Evolutionary conservation across 2,888 invertebrate species (phyloP).

Genomic region (Amiota minor): DNA sequence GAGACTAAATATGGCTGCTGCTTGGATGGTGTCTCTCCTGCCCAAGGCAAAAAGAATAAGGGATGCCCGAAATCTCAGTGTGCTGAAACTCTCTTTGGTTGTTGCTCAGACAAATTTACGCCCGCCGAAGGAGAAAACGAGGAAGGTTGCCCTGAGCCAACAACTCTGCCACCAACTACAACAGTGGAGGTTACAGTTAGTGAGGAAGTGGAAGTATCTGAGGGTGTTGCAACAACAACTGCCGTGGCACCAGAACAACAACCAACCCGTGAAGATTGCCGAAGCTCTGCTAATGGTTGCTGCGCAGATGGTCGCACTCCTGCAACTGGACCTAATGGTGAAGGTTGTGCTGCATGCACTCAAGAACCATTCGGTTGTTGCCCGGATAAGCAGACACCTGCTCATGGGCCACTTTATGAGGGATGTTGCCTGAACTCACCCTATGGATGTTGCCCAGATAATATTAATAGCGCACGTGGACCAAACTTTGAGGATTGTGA

Average conservation of each 20-base stretch:
- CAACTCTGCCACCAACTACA: slow-evolving; percentile 74
- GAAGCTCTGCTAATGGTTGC: slow-evolving; percentile 80
- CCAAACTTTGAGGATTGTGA: slow-evolving; percentile 85
- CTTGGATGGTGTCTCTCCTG: slow-evolving; percentile 85
- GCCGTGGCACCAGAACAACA: slow-evolving; percentile 39
- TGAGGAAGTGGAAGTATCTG: slow-evolving; percentile 53
- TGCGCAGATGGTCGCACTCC: slow-evolving; percentile 80
- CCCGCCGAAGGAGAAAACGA: slow-evolving; percentile 84
- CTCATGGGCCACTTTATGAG: slow-evolving; percentile 87
- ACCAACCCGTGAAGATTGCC: slow-evolving; percentile 73
- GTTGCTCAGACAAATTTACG: slow-evolving; percentile 86
- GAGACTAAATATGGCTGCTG: slow-evolving; percentile 88
- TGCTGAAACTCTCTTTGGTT: slow-evolving; percentile 87
- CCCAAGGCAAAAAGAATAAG: slow-evolving; percentile 79
- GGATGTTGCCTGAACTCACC: slow-evolving; percentile 85
- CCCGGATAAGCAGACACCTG: slow-evolving; percentile 85
- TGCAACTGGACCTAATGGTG: slow-evolving; percentile 81
- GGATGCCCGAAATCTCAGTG: slow-evolving; percentile 87
- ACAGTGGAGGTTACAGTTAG: slow-evolving; percentile 52
- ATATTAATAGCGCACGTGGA: slow-evolving; percentile 86
- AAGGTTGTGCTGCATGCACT: slow-evolving; percentile 85
- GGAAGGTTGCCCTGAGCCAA: slow-evolving; percentile 84
- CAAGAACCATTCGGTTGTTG: slow-evolving; percentile 89
- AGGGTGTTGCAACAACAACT: slow-evolving; percentile 37
- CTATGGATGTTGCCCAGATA: slow-evolving; percentile 94